Evolutionary conservation across 2,113 vertebrate species (phyloP).

Genomic region (Vimba vimba): DNA sequence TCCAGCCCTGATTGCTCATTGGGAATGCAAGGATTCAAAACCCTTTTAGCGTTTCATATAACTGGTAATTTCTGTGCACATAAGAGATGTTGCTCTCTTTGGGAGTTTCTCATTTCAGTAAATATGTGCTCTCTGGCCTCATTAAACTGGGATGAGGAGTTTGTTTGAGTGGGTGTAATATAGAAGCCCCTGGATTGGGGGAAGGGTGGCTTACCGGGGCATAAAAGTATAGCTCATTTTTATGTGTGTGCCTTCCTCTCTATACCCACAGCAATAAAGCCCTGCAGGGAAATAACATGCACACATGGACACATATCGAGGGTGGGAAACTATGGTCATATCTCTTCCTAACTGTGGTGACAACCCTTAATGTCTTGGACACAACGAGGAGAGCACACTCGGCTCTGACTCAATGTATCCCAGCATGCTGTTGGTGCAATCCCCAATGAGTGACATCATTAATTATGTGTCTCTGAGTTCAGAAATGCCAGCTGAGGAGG

Average conservation of each 20-base stretch:
- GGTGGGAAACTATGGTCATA: slow-evolving; percentile 14
- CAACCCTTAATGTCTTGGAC: background rate
- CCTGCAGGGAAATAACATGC: slow-evolving; percentile 53
- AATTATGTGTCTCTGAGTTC: slow-evolving; percentile 38
- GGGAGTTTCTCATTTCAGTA: slow-evolving; percentile 45
- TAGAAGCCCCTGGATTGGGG: slow-evolving; percentile 19
- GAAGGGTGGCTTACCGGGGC: slow-evolving; percentile 26
- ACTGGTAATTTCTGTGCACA: slow-evolving; percentile 34
- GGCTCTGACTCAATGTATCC: background rate
- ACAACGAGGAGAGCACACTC: background rate
- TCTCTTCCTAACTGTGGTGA: slow-evolving; percentile 35
- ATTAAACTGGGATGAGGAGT: slow-evolving; percentile 25
- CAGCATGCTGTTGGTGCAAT: background rate
- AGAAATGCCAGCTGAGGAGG: slow-evolving; percentile 8
- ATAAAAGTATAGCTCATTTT: slow-evolving; percentile 46
- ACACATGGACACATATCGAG: background rate
- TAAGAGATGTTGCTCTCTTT: slow-evolving; percentile 38
- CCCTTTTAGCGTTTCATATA: slow-evolving; percentile 9
- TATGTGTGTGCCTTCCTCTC: slow-evolving; percentile 35
- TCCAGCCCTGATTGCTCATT: background rate
- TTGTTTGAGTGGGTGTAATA: slow-evolving; percentile 35
- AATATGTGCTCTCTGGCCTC: slow-evolving; percentile 39
- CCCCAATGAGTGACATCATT: slow-evolving; percentile 20
- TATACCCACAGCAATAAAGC: slow-evolving; percentile 11
- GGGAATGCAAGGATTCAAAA: background rate